Evolutionary conservation across 2,797 vertebrate species (phyloP), one percentile per base, ranked within the genome.

Genomic region (Gymnoscopelus microlampas): DNA sequence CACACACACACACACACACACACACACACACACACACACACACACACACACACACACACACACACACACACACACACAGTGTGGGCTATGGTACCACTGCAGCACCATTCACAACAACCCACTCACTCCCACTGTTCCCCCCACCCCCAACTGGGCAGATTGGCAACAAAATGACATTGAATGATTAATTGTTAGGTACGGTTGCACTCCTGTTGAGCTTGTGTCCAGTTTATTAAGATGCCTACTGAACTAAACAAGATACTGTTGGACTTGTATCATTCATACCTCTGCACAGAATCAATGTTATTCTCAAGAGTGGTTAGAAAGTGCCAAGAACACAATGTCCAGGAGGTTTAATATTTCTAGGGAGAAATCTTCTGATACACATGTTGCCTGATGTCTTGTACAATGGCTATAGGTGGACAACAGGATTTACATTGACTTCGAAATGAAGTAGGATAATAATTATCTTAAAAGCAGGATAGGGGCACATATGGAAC

Each of bases 401-500:
- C 67, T 65, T 29, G 1, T 79, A 62, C 73, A 73, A 70, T 69
- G 39, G 55, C 63, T 70, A n/a, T 61, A 80, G 60, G 63, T 77
- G 51, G 48, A 79, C 61, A 74, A 80, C 61, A 73, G 75, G 71
- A 84, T 85, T 85, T 79, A 50, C 54, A 54, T 14, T 23, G 24
- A 35, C 74, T 69, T 81, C 58, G 54, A 73, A 70, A 78, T 62
- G 66, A 76, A 68, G 57, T 66, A 66, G 26, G 70, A 66, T 67
- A 64, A 73, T 32, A 67, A 51, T 73, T 71, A 69, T 77, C 72
- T 79, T 73, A 85, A 81, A 85, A 70, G 35, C 77, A 82, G 54
- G 63, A 61, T 70, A 73, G 61, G 70, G 61, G 78, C 72, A 66
- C 80, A 79, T 78, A 82, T 86, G 78, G 73, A 85, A 78, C 74